phyloP scores from a whole-genome alignment of 2,113 vertebrate species.

The Oncorhynchus mykiss region DNA sequence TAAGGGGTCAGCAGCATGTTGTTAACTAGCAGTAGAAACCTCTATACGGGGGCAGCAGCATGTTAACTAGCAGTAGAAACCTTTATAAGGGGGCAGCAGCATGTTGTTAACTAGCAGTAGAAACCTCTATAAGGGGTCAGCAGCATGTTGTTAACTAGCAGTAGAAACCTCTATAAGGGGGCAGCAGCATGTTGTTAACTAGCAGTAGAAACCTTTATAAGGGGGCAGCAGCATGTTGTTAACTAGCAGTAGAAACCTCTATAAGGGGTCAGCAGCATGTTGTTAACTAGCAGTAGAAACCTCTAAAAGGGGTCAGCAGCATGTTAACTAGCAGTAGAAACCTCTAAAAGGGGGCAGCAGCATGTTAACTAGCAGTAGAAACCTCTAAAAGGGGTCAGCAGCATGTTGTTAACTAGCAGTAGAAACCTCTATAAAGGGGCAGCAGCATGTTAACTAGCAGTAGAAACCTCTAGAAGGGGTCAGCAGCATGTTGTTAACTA shows the following conservation, averaged over 20 bases:
- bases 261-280: conserved; percentile 26
- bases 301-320: too few species aligned
- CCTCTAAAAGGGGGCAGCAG: conserved; percentile 31
- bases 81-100: too few species aligned
- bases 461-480: conserved; percentile 30
- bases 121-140: not conserved
- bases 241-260: conserved; percentile 6
- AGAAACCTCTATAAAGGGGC: not conserved
- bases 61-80: too few species aligned
- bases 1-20: too few species aligned
- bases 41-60: too few species aligned
- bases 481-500: conserved; percentile 12
- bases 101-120: conserved; percentile 1
- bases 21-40: too few species aligned
- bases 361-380: conserved; percentile 7
- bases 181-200: conserved; percentile 6
- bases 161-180: conserved; percentile 29
- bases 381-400: conserved; percentile 31
- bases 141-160: too few species aligned
- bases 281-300: conserved; percentile 24
- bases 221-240: too few species aligned
- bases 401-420: conserved; percentile 28
- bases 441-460: too few species aligned
- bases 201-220: conserved; percentile 16
- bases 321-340: too few species aligned